These are phyloP conservation scores for Polydrusus cervinus DNA, from an alignment of 2,888 invertebrate genomes.

Conservation along the genomic window DNA sequence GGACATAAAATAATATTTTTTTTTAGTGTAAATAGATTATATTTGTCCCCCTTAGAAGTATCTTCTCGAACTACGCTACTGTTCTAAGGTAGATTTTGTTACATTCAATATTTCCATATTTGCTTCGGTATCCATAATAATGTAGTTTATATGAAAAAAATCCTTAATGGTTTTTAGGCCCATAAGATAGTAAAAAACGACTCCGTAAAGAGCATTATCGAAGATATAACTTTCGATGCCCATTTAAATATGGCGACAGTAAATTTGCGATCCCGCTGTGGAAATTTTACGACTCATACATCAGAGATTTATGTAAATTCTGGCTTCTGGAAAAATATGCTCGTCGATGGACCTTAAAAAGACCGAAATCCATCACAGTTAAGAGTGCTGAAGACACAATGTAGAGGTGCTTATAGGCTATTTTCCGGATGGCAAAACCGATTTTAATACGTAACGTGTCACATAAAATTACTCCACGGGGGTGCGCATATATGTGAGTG, in stretches of 20 bases:
- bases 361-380: conserved; percentile 56
- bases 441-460: conserved; percentile 72
- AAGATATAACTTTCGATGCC: conserved; percentile 44
- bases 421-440: conserved; percentile 72
- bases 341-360: conserved; percentile 59
- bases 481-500: conserved; percentile 53
- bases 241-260: conserved; percentile 53
- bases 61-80: too few species aligned
- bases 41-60: too few species aligned
- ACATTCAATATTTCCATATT: not conserved
- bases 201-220: conserved; percentile 34
- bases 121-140: not conserved
- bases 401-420: conserved; percentile 70
- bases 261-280: conserved; percentile 41
- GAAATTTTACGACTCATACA: conserved; percentile 57
- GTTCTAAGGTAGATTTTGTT: too few species aligned
- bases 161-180: conserved; percentile 11
- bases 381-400: conserved; percentile 65
- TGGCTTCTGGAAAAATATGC: conserved; percentile 56
- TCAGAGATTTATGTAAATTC: conserved; percentile 62
- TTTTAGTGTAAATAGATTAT: too few species aligned
- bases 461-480: conserved; percentile 69
- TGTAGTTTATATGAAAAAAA: not conserved
- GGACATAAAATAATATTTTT: too few species aligned
- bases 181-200: conserved; percentile 19